Evolutionary conservation across 2,888 invertebrate genomes (phyloP).

Genomic region (Cenopis cana): DNA sequence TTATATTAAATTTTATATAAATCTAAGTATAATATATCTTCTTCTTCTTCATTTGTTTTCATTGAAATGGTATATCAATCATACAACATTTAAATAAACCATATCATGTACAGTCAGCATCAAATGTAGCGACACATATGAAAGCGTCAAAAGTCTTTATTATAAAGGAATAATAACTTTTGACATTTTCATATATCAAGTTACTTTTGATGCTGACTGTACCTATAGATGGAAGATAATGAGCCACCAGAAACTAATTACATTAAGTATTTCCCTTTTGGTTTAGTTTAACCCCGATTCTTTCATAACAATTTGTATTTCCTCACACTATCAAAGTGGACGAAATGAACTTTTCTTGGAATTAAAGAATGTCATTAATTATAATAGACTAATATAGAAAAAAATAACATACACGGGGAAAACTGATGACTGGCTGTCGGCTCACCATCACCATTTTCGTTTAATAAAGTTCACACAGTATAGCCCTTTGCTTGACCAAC

Average conservation of each 20-base stretch:
- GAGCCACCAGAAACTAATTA: conserved; percentile 11
- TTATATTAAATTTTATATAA: conserved; percentile 57
- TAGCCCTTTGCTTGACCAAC: not conserved
- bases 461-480: conserved; percentile 1
- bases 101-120: not conserved
- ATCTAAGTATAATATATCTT: conserved; percentile 55
- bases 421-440: not conserved
- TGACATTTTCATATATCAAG: no score
- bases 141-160: no score
- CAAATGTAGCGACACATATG: no score
- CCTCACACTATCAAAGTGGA: not conserved
- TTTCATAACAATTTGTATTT: not conserved
- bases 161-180: no score
- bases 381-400: not conserved
- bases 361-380: not conserved
- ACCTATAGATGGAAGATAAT: not conserved
- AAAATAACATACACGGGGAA: not conserved
- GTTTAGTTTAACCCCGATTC: not conserved
- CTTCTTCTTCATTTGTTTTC: conserved; percentile 49
- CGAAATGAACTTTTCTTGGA: not conserved
- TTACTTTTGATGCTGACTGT: no score
- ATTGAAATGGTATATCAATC: conserved; percentile 60
- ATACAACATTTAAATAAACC: conserved; percentile 57
- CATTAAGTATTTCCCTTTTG: not conserved
- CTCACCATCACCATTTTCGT: not conserved